Base-by-base conservation (phyloP, 2,797 vertebrate species). In the Pelobates cultripes region DNA sequence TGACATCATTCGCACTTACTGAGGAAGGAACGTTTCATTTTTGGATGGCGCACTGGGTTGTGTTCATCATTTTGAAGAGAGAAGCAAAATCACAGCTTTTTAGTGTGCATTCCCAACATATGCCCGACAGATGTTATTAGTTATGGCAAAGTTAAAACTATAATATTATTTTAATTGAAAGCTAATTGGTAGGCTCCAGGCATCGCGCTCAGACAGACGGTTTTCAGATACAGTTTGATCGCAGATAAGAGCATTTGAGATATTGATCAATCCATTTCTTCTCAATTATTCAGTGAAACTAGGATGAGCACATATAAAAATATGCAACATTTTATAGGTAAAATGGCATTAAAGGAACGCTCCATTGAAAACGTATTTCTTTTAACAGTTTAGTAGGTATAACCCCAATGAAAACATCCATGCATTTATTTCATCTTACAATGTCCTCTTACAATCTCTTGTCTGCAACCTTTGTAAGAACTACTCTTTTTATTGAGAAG, bases 61-160 rank as follows among this genome's bases (percentile, higher is more conserved):
- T 88, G 89, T 82, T 89, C 75, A 51, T 51, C 85, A 83, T 86
- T 87, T 90, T 12, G 14, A 9, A 87, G 88, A 86, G 73, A 66
- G 45, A 43, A 78, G 79, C 86, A 86, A 15, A 86, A 76, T 83
- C 88, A 88, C 13, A 85, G 74, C 82, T 85, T 86, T 77, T 85
- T 86, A 86, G 51, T 4, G 7, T 70, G 51, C 5, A 5, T 75
- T 87, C 75, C 77, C 87, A 89, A 86, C 86, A 80, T 89, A 88
- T 95, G 91, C 84, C 77, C 77, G 85, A 73, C 92, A 95, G 89
- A 94, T 94, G 91, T 88, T 89, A 90, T 85, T 88, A 80, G 5
- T 89, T 90, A 88, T 86, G 83, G 61, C 81, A 89, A 88, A 89
- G 82, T 86, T 89, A 78, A 83, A 89, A 83, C 87, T 90, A 86